Percentiles rank a stretch among this genome's conserved stretches.
Evolutionary conservation across 2,888 invertebrate genomes (phyloP).

Genomic region (Microdon myrmicae): DNA sequence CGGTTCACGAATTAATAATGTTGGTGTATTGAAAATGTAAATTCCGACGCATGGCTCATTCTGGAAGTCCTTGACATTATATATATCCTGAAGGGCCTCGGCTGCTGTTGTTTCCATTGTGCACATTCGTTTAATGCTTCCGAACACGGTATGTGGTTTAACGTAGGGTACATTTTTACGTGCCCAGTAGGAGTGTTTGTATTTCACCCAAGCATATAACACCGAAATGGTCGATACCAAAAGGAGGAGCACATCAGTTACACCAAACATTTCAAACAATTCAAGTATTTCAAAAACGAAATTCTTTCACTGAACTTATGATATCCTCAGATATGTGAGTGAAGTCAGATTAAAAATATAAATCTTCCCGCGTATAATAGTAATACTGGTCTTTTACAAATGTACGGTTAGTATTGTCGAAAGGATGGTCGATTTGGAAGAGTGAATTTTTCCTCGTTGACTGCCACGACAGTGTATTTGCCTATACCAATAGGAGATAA

Average conservation of each 20-base stretch:
- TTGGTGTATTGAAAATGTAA: slow-evolving; percentile 67
- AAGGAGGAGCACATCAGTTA: slow-evolving; percentile 55
- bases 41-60: slow-evolving; percentile 63
- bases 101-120: slow-evolving; percentile 58
- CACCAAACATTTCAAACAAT: slow-evolving; percentile 56
- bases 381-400: too few relatives aligned
- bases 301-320: too few relatives aligned
- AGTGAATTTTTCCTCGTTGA: too few relatives aligned
- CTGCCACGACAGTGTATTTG: too few relatives aligned
- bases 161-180: slow-evolving; percentile 63
- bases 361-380: too few relatives aligned
- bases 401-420: too few relatives aligned
- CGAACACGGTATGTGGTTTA: slow-evolving; percentile 64
- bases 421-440: too few relatives aligned
- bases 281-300: too few relatives aligned
- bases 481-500: too few relatives aligned
- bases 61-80: slow-evolving; percentile 58
- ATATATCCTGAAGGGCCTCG: slow-evolving; percentile 62
- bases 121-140: slow-evolving; percentile 64
- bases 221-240: slow-evolving; percentile 51
- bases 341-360: too few relatives aligned
- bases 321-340: too few relatives aligned
- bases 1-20: slow-evolving; percentile 66
- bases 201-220: slow-evolving; percentile 63
- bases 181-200: slow-evolving; percentile 61